A percentile compares a stretch with the other conserved stretches of the same genome.
Evolutionary conservation across 2,113 vertebrate species (phyloP).

Genomic region (Chionis minor): DNA sequence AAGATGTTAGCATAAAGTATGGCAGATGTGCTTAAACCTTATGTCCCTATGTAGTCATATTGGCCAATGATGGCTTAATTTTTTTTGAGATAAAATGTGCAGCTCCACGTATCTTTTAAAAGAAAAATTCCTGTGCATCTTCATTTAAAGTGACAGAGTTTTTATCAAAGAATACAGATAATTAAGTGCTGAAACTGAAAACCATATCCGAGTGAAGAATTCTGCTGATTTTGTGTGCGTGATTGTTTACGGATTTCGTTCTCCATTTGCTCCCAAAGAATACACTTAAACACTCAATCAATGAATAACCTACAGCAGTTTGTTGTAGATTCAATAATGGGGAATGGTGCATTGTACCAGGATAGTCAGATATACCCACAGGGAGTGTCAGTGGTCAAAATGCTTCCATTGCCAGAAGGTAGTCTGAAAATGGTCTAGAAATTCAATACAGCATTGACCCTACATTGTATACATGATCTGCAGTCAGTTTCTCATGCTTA

Average conservation of each 20-base stretch:
- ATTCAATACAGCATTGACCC: constrained; percentile 97
- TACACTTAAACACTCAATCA: constrained; percentile 98
- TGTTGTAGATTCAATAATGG: constrained; percentile 88
- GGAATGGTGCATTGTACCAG: constrained; percentile 81
- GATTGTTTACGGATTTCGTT: constrained; percentile 78
- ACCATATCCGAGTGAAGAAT: constrained; percentile 49
- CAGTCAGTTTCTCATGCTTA: constrained; percentile 72
- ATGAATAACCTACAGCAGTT: constrained; percentile 99
- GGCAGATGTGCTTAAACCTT: constrained; percentile 29
- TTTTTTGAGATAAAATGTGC: constrained; percentile 31
- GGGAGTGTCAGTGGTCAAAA: constrained; percentile 97
- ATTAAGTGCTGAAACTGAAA: constrained; percentile 61
- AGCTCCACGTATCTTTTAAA: background rate
- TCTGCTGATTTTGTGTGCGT: constrained; percentile 70
- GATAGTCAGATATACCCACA: constrained; percentile 95
- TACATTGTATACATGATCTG: constrained; percentile 80
- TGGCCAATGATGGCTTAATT: constrained; percentile 49
- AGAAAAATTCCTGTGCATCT: constrained; percentile 25
- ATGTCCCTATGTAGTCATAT: background rate
- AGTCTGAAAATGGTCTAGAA: constrained; percentile 95
- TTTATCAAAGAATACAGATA: constrained; percentile 61
- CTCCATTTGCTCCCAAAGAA: constrained; percentile 81
- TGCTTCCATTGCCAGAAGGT: constrained; percentile 99
- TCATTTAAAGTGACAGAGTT: constrained; percentile 45
- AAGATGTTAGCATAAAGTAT: constrained; percentile 28